Conservation (phyloP, 2,113 vertebrate genomes). For the Pitta sordida region DNA sequence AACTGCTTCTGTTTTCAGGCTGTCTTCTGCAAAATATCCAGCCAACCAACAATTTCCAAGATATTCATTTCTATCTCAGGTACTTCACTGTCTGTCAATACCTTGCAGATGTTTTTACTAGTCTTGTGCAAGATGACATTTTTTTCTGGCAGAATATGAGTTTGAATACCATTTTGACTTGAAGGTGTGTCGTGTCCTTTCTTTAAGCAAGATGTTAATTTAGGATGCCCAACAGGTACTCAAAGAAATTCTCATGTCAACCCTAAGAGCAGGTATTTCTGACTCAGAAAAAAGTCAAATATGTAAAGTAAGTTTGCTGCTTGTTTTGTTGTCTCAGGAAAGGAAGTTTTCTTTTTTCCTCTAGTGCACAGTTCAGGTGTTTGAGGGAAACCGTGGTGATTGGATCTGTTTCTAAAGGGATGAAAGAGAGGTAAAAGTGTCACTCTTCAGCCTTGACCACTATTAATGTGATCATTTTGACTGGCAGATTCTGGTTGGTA, state of each 20-base stretch:
- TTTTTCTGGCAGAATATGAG: background rate
- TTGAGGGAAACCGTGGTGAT: background rate
- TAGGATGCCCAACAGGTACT: background rate
- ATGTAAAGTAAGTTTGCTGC: background rate
- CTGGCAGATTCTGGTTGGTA: background rate
- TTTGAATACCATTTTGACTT: background rate
- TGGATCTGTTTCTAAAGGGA: background rate
- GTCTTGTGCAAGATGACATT: background rate
- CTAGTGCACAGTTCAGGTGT: background rate
- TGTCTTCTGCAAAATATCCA: background rate
- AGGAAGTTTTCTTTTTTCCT: background rate
- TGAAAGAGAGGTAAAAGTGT: background rate
- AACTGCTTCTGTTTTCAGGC: background rate
- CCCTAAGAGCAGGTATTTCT: background rate
- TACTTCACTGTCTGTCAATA: background rate
- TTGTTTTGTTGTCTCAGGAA: background rate
- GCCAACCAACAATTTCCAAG: background rate
- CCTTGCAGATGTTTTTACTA: background rate
- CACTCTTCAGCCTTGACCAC: background rate
- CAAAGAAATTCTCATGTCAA: background rate
- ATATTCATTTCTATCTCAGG: background rate
- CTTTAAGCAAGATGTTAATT: background rate
- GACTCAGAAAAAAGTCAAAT: background rate
- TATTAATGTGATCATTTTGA: background rate
- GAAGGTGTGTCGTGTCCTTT: background rate